Conservation (phyloP, 1,140 invertebrate species). For the Paraescarpia echinospica region DNA sequence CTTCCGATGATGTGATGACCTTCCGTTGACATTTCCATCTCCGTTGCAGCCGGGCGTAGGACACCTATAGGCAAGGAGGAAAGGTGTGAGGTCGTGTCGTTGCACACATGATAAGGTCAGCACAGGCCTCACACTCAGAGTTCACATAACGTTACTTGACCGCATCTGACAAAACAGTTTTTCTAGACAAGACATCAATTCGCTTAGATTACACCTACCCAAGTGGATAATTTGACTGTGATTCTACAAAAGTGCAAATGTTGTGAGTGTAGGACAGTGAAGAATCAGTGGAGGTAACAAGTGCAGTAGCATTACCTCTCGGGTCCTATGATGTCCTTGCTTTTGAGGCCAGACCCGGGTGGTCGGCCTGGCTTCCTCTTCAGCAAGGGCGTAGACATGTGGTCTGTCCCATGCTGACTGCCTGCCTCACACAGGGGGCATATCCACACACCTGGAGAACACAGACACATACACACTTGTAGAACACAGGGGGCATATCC, state of each 20-base stretch:
- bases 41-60: slow-evolving; percentile 48
- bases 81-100: not conserved
- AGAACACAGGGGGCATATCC: not conserved
- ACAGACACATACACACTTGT: not conserved
- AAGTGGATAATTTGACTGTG: no score
- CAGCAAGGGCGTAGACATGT: not conserved
- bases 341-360: not conserved
- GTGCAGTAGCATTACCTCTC: not conserved
- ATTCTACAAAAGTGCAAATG: no score
- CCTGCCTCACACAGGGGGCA: not conserved
- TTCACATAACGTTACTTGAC: not conserved
- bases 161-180: not conserved
- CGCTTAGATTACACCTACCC: not conserved
- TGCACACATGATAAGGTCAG: not conserved
- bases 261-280: no score
- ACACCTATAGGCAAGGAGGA: slow-evolving; percentile 30
- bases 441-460: not conserved
- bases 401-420: not conserved
- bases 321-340: not conserved
- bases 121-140: not conserved
- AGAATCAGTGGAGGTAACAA: not conserved
- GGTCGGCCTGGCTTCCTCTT: not conserved
- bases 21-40: slow-evolving; percentile 42
- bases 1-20: slow-evolving; percentile 41
- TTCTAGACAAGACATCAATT: not conserved